A percentile compares a stretch with the other conserved stretches of the same genome.
Conservation (phyloP, 2,113 vertebrate species). For the Brachyistius frenatus region DNA sequence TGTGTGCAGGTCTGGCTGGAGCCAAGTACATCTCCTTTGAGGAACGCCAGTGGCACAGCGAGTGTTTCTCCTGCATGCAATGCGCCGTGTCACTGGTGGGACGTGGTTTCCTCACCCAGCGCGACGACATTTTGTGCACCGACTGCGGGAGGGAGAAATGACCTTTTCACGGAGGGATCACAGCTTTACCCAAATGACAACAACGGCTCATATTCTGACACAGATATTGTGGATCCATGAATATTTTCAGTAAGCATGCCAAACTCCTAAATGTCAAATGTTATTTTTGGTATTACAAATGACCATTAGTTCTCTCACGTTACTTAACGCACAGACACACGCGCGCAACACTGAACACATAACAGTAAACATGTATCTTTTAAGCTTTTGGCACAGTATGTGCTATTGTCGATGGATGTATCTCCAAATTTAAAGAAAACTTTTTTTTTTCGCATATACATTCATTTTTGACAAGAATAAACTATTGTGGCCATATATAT, state of each 20-base stretch:
- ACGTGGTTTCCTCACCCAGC: constrained; percentile 91
- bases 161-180: constrained; percentile 21
- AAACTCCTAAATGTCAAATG: constrained; percentile 9
- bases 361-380: too few relatives aligned
- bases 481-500: too few relatives aligned
- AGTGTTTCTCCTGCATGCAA: constrained; percentile 96
- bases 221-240: constrained; percentile 6
- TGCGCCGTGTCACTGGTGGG: constrained; percentile 95
- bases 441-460: too few relatives aligned
- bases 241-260: constrained; percentile 10
- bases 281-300: constrained; percentile 22
- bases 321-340: background rate
- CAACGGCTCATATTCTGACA: constrained; percentile 13
- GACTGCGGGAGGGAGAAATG: constrained; percentile 87
- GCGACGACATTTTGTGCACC: constrained; percentile 89
- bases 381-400: too few relatives aligned
- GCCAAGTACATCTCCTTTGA: constrained; percentile 98
- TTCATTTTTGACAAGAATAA: too few relatives aligned
- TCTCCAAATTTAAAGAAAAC: too few relatives aligned
- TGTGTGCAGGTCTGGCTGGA: constrained; percentile 89
- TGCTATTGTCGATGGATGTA: too few relatives aligned
- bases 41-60: constrained; percentile 98
- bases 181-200: constrained; percentile 2
- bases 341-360: too few relatives aligned
- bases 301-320: background rate